A percentile compares a stretch with the other conserved stretches of the same genome.
Evolutionary conservation across 92 coral and sea anemone species (phyloP).

Genomic region (Pocillopora meandrina): DNA sequence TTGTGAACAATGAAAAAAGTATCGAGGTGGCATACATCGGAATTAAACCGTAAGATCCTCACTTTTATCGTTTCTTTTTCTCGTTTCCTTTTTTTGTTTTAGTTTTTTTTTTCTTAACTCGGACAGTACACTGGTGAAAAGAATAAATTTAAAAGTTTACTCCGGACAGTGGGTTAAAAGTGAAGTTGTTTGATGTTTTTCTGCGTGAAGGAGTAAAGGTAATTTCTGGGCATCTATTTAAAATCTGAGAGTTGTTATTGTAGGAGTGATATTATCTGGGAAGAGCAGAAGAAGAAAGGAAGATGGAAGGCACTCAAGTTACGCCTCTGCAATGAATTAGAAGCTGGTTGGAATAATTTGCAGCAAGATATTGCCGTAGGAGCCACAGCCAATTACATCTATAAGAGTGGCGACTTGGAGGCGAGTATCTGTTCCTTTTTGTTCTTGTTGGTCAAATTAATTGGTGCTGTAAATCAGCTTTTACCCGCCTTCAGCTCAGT

Average conservation of each 20-base stretch:
- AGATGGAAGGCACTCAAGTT: conserved; percentile 91
- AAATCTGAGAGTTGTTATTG: not conserved
- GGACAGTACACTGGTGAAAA: too few relatives aligned
- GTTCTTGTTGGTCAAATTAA: too few relatives aligned
- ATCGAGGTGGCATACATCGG: conserved; percentile 90
- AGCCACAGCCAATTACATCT: conserved; percentile 66
- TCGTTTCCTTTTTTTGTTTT: not conserved
- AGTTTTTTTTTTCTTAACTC: too few relatives aligned
- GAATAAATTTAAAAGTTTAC: too few relatives aligned
- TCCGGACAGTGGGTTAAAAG: too few relatives aligned
- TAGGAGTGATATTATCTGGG: conserved; percentile 96
- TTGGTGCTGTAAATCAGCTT: not conserved
- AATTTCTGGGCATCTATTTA: too few relatives aligned
- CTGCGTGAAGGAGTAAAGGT: too few relatives aligned
- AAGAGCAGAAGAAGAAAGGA: conserved; percentile 85
- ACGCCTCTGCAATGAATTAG: conserved; percentile 72
- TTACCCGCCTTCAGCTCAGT: too few relatives aligned
- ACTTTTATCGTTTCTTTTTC: not conserved
- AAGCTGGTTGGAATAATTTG: conserved; percentile 70
- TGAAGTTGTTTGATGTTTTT: too few relatives aligned
- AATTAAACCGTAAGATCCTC: conserved; percentile 78
- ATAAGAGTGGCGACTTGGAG: conserved; percentile 76
- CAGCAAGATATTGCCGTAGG: conserved; percentile 69
- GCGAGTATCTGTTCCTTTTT: conserved; percentile 30
- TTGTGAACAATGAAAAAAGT: conserved; percentile 87